phyloP scores from a whole-genome alignment of 2,888 invertebrate species.

The Lamproptera curius region DNA sequence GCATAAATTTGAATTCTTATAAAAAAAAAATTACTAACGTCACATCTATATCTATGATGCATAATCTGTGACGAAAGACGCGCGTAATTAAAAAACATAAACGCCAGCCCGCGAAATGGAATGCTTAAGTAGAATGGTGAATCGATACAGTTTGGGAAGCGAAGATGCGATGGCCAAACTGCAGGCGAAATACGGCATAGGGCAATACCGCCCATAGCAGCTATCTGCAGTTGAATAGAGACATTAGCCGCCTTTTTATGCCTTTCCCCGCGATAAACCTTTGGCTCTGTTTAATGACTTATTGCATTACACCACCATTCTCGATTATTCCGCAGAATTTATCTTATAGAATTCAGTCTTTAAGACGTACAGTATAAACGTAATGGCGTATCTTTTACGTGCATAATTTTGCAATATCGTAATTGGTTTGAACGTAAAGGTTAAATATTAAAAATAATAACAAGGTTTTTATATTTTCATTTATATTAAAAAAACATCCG shows the following conservation, averaged over 20 bases:
- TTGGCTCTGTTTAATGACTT: constrained; percentile 23
- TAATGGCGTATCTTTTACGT: too few relatives aligned
- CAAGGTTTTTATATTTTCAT: too few relatives aligned
- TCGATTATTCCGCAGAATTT: constrained; percentile 9
- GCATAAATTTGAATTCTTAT: too few relatives aligned
- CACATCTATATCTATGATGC: constrained; percentile 8
- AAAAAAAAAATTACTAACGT: constrained; percentile 3
- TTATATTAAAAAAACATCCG: too few relatives aligned
- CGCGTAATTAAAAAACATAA: constrained; percentile 2
- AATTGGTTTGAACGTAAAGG: too few relatives aligned
- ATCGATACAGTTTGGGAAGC: constrained; percentile 64
- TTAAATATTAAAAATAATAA: too few relatives aligned
- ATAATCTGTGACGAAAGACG: constrained; percentile 5
- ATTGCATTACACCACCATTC: constrained; percentile 13
- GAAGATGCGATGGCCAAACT: constrained; percentile 67
- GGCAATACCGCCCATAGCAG: constrained; percentile 59
- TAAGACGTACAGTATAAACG: too few relatives aligned
- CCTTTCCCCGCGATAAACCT: constrained; percentile 33
- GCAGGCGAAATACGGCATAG: constrained; percentile 72
- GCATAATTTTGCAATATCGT: too few relatives aligned
- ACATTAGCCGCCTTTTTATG: constrained; percentile 27
- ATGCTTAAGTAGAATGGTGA: constrained; percentile 28
- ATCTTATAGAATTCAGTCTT: too few relatives aligned
- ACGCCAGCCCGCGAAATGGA: constrained; percentile 1
- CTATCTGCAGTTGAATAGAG: constrained; percentile 57